Base-by-base conservation (phyloP, 1,140 invertebrate species). In the Bombus confusus region DNA sequence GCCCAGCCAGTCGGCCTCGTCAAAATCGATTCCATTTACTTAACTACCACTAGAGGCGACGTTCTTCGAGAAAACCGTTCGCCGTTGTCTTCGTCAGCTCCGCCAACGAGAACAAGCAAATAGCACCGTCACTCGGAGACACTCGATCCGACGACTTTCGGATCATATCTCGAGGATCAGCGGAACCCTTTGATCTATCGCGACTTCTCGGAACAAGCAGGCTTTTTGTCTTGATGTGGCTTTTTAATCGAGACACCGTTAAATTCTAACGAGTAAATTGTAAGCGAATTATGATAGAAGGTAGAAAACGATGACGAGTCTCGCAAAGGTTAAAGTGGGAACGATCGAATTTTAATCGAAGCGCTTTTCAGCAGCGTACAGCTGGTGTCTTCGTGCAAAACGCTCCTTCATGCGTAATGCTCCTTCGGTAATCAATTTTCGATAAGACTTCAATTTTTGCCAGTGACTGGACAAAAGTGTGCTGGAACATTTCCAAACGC, bases 11-110 rank as follows among this genome's bases (percentile, higher is more conserved):
- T 62, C 71, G 80, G 22, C 57, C 83, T 76, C 79, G 81, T 80
- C 86, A 80, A 77, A 75, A 85, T 71, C 87, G 79, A 90, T 90
- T 76, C 88, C 88, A 87, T 90, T 90, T 90, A 90, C 86, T 89
- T 89, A 89, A 90, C 88, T 87, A 86, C 79, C 78, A 75, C 74
- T 87, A 71, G 86, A 80, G 62, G 41, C 77, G 28, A 41, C 76
- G 52, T 80, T 43, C 71, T 62, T 80, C 62, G 52, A 41, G 81
- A 57, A 78, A 89, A 89, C 59, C 80, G 62, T 71, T 87, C 79
- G 31, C 25, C 10, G 31, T 25, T 34, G 28, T 59, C 8, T 34
- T 41, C 15, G 22, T 59, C 62, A 12, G 10, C 2, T 8, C 3
- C 10, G 18, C 1, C 18, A 22, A 39, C 47, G n/a, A 13, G 13